Evolutionary conservation across 1,140 invertebrate species (phyloP).

Genomic region (Rhizoglyphus robini): DNA sequence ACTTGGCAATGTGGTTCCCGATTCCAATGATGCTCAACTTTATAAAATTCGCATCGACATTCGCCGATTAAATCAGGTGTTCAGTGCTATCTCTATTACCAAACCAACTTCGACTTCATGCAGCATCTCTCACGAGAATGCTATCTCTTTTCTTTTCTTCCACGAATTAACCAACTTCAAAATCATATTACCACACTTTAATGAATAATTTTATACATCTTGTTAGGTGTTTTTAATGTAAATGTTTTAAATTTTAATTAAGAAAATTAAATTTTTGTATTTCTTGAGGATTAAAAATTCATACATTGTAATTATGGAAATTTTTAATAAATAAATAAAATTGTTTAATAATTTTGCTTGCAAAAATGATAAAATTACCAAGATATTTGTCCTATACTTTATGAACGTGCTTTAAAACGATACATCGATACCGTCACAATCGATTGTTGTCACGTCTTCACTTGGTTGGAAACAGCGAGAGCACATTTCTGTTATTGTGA

Average conservation of each 20-base stretch:
- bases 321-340: background rate
- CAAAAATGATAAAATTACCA: too few relatives aligned
- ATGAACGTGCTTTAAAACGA: background rate
- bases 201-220: background rate
- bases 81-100: background rate
- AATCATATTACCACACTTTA: slow-evolving; percentile 2
- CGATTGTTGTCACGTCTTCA: background rate
- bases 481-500: slow-evolving; percentile 1
- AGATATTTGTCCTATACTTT: too few relatives aligned
- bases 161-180: background rate
- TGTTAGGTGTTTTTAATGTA: background rate
- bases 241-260: background rate
- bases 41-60: slow-evolving; percentile 1
- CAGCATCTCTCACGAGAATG: background rate
- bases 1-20: background rate
- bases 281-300: background rate
- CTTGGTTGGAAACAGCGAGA: background rate
- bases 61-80: slow-evolving; percentile 1
- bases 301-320: background rate
- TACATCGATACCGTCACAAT: too few relatives aligned
- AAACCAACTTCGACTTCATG: background rate
- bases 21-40: background rate
- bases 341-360: background rate
- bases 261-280: background rate
- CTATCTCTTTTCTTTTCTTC: slow-evolving; percentile 4